These are phyloP conservation scores for Fragum whitleyi DNA, from an alignment of 2,888 invertebrate genomes.

Conservation along the genomic window DNA sequence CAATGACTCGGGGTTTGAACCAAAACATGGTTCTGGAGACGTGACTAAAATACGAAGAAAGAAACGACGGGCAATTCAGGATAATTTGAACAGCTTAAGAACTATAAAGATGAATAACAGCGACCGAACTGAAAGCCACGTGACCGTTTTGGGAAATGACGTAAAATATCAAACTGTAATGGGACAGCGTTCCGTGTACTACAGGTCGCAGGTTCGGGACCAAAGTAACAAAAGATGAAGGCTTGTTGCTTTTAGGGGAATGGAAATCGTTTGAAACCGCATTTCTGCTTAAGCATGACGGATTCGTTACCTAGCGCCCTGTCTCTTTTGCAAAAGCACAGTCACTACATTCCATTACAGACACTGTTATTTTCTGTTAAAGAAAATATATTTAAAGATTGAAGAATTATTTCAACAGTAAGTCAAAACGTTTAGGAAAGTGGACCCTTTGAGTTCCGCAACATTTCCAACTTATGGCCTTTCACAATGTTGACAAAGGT, in stretches of 20 bases:
- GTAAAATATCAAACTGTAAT: constrained; percentile 35
- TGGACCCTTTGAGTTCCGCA: too few relatives aligned
- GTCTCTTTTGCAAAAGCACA: too few relatives aligned
- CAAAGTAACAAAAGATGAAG: background rate
- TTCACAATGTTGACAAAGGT: too few relatives aligned
- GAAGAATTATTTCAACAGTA: too few relatives aligned
- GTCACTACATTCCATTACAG: too few relatives aligned
- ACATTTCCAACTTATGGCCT: too few relatives aligned
- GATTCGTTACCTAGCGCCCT: background rate
- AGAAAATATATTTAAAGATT: too few relatives aligned
- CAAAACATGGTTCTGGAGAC: background rate
- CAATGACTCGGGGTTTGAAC: constrained; percentile 41
- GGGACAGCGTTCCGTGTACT: constrained; percentile 49
- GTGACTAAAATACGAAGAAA: constrained; percentile 13
- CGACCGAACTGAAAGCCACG: background rate
- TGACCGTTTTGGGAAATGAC: background rate
- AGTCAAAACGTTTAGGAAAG: too few relatives aligned
- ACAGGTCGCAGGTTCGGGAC: constrained; percentile 32
- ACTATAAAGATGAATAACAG: constrained; percentile 6
- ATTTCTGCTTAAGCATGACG: background rate
- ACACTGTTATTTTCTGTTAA: too few relatives aligned
- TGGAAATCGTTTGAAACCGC: too few relatives aligned
- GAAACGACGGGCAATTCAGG: background rate
- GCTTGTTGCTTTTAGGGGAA: background rate
- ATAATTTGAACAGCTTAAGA: constrained; percentile 12